Base-by-base conservation (phyloP, 2,113 vertebrate species). In the Caretta caretta region DNA sequence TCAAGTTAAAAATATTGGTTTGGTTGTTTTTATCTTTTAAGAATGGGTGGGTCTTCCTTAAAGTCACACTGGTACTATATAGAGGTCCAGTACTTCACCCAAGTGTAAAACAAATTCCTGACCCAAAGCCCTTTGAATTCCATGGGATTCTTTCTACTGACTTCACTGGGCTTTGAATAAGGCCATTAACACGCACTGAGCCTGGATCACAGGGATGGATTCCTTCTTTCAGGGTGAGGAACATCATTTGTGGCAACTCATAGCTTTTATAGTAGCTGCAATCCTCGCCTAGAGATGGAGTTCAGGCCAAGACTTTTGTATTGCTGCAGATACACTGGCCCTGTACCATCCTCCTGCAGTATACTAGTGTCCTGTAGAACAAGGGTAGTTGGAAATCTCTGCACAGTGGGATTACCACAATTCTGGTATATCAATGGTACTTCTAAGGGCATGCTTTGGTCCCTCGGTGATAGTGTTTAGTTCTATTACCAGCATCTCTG, bases 311-410 rank as follows among this genome's bases (percentile, higher is more conserved):
- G 13, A 17, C 3, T 0, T n/a, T 49, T 2, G 2, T 29, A 1
- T 8, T 27, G 29, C 22, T 25, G 12, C 54, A 46, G 29, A 35
- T 19, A 50, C 35, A 27, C 80, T 16, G 31, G 2, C 10, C 22
- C 38, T 24, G 27, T 22, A 48, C 16, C 49, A 53, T 4, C 8
- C 24, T 35, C 19, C 0, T 0, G 9, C 0, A 1, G 42, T 35
- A 8, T 35, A 31, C 3, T 19, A 10, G 27, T 38, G 42, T 38
- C 8, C 8, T 24, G 57, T 8, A 29, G 16, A 0, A 2, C 25
- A 46, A 27, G 24, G 38, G 38, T 46, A 76, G 42, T 8, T 42
- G 38, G 20, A 38, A 75, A 42, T 42, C 38, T 10, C 22, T 42
- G 42, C 10, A 27, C 31, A 35, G 6, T 2, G 10, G 0, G 1